phyloP scores from a whole-genome alignment of 2,113 vertebrate genomes.

The Tichodroma muraria region DNA sequence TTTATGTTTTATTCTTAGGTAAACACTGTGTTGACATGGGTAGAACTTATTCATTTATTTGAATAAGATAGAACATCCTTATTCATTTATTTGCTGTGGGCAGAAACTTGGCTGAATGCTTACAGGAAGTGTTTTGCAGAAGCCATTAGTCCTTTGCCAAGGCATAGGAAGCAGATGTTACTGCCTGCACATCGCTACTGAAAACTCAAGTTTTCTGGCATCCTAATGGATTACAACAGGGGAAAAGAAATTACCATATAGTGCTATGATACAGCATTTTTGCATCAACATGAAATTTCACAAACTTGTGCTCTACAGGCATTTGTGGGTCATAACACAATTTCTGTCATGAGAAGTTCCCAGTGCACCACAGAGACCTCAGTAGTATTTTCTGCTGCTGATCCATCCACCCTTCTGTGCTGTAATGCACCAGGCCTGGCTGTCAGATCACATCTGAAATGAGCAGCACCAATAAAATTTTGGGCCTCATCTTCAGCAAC shows the following conservation, averaged over 20 bases:
- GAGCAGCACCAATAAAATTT: neutral
- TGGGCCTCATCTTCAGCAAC: neutral
- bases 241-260: neutral
- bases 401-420: neutral
- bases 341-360: neutral
- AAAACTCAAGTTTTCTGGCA: neutral
- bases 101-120: constrained; percentile 42
- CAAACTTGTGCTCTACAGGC: neutral
- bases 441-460: neutral
- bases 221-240: neutral
- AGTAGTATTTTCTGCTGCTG: neutral
- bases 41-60: constrained; percentile 48
- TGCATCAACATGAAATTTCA: neutral
- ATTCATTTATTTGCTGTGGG: constrained; percentile 50
- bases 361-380: neutral
- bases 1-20: constrained; percentile 18
- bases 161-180: neutral
- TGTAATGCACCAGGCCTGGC: neutral
- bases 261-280: neutral
- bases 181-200: neutral
- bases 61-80: constrained; percentile 53
- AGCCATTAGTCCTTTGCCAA: neutral
- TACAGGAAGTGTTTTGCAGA: neutral
- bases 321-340: neutral
- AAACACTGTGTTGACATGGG: constrained; percentile 7